phyloP scores from a whole-genome alignment of 1,140 invertebrate species.

The Heterodera schachtii region DNA sequence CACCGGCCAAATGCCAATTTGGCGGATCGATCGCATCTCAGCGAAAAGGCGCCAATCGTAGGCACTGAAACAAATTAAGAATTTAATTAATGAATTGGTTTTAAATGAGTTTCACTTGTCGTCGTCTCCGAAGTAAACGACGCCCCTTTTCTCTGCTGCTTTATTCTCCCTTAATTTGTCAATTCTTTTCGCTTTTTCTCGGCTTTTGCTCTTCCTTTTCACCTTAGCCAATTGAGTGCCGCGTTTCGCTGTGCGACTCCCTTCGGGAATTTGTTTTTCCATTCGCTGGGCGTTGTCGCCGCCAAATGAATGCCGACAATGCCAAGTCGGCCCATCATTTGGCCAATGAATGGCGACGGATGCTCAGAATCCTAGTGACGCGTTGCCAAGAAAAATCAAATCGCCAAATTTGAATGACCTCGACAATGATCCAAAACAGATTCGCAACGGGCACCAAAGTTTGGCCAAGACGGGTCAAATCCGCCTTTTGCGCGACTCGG shows the following conservation, averaged over 20 bases:
- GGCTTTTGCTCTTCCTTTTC: conserved; percentile 51
- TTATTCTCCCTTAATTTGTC: conserved; percentile 44
- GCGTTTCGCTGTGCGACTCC: conserved; percentile 91
- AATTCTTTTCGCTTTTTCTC: no score
- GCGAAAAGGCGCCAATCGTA: conserved; percentile 86
- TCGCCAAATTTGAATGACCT: conserved; percentile 32
- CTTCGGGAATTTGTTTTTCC: conserved; percentile 82
- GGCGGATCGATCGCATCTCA: conserved; percentile 69
- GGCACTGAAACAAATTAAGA: conserved; percentile 66
- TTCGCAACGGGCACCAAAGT: conserved; percentile 77
- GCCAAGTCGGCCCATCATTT: conserved; percentile 76
- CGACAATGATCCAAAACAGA: conserved; percentile 61
- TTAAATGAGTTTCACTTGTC: conserved; percentile 77
- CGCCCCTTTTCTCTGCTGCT: conserved; percentile 69
- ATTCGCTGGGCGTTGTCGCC: conserved; percentile 80
- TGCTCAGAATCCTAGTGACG: conserved; percentile 51
- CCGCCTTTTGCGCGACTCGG: conserved; percentile 88
- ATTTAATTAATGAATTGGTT: background rate
- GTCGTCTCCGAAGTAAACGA: conserved; percentile 97
- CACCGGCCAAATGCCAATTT: conserved; percentile 64
- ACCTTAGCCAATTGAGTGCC: conserved; percentile 84
- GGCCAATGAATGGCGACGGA: conserved; percentile 73
- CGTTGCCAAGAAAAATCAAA: background rate
- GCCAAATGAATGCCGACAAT: conserved; percentile 80
- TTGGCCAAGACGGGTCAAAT: conserved; percentile 82